phyloP scores from a whole-genome alignment of 1,140 invertebrate genomes.

The Melitaea cinxia region DNA sequence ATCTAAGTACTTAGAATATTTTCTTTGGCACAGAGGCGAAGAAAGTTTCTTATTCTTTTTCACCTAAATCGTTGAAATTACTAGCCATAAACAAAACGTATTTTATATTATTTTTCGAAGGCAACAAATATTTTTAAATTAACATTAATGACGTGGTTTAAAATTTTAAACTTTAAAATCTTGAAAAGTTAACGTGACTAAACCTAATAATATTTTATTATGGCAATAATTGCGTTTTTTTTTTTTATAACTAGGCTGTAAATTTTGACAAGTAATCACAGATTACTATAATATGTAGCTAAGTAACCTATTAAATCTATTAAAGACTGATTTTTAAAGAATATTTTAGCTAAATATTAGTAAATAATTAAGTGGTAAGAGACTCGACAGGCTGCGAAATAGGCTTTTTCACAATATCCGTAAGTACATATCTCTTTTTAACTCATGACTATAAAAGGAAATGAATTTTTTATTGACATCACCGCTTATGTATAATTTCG shows the following conservation, averaged over 20 bases:
- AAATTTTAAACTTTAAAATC: too few species aligned
- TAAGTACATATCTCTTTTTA: slow-evolving; percentile 9
- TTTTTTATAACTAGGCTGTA: slow-evolving; percentile 15
- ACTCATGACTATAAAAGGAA: slow-evolving; percentile 16
- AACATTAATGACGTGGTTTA: too few species aligned
- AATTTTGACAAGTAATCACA: slow-evolving; percentile 41
- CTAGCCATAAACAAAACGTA: too few species aligned
- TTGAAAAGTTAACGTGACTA: too few species aligned
- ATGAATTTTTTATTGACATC: slow-evolving; percentile 19
- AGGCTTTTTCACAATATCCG: slow-evolving; percentile 4
- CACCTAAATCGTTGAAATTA: too few species aligned
- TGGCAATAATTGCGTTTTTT: slow-evolving; percentile 8
- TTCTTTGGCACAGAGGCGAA: too few species aligned
- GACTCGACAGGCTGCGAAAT: background rate
- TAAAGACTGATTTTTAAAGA: slow-evolving; percentile 47
- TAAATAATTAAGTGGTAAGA: slow-evolving; percentile 12
- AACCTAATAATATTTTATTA: background rate
- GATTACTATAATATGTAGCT: too few species aligned
- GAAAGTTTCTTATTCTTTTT: too few species aligned
- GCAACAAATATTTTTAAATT: too few species aligned
- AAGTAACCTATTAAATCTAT: slow-evolving; percentile 41
- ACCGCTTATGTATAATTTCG: slow-evolving; percentile 16
- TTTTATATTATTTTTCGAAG: too few species aligned
- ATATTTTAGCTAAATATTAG: slow-evolving; percentile 11
- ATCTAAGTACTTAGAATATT: too few species aligned